Evolutionary conservation across 2,797 vertebrate species (phyloP), one percentile per base, ranked within the genome.

Genomic region (Sebastolobus alascanus): DNA sequence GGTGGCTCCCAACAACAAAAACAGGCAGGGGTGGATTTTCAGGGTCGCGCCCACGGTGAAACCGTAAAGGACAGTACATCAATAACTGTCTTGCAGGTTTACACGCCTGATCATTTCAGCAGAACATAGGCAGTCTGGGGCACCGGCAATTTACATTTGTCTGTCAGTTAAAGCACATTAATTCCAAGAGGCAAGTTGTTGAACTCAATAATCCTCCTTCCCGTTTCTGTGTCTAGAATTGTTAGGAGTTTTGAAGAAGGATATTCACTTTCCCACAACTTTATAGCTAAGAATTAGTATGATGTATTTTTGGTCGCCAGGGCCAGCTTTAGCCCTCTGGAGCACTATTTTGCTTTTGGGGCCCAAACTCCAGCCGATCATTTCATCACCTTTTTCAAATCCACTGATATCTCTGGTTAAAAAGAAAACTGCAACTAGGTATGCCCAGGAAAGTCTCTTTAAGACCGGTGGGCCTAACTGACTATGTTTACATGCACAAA

Each of bases 21-120:
- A 68, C 11, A 61, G 68, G 37, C 70, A 65, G 22, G 79, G 60
- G 68, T 63, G 59, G 68, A 88, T 90, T 82, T 74, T 87, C 12
- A 3, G 73, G 84, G 82, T 89, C 72, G 12, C 2, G 76, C 64
- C 77, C 80, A 70, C 16, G 22, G 59, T 82, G 40, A 75, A 82
- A 86, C 20, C 22, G 2, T 73, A 66, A 52, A 83, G 71, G 80
- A 86, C 71, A 73, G 29, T n/a, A 70, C 83, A 88, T 94, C 91
- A 80, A 91, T 95, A 88, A 40, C 79, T 89, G 90, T 90, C 86
- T 16, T 46, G 37, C 46, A 73, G 79, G 82, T 92, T 89, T 89
- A 80, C 79, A 87, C 50, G 55, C 79, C 68, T 76, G 79, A 50
- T 83, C 80, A 71, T 84, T 77, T 64, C 33, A 65, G 43, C 46